Percentiles rank a stretch among this genome's conserved stretches.
These are phyloP conservation scores for Struthio camelus DNA, from an alignment of 2,113 vertebrate species.

Conservation along the genomic window DNA sequence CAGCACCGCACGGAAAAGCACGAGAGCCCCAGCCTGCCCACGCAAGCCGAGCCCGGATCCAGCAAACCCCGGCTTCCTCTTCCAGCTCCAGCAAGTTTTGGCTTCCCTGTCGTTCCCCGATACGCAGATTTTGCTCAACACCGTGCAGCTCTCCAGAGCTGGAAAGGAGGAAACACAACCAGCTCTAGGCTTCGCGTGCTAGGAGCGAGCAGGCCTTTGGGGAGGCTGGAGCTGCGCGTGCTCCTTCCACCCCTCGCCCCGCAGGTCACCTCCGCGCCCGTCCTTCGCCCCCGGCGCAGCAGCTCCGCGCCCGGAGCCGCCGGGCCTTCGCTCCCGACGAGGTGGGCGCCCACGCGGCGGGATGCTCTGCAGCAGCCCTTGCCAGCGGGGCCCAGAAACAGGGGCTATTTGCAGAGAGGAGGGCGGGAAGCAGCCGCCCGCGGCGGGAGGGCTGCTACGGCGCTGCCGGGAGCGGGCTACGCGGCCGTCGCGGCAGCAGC, in stretches of 20 bases:
- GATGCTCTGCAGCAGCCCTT: neutral
- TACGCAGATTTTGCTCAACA: too few species aligned
- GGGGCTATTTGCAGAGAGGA: neutral
- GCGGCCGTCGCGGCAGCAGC: fast-evolving
- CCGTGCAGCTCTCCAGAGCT: neutral
- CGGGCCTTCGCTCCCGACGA: fast-evolving
- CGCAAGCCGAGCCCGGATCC: neutral
- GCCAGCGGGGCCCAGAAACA: neutral
- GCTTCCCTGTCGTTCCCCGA: neutral
- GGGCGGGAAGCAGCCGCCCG: neutral
- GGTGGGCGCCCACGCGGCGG: too few species aligned
- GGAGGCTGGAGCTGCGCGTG: fast-evolving
- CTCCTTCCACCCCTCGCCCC: neutral
- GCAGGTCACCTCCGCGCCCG: neutral
- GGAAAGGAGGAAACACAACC: neutral
- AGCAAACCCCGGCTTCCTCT: neutral
- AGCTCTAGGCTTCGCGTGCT: neutral
- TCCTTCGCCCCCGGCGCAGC: neutral
- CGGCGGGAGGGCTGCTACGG: fast-evolving
- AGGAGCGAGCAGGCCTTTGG: neutral
- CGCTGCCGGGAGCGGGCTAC: neutral
- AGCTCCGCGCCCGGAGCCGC: neutral
- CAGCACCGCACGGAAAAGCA: fast-evolving
- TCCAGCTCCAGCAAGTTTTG: neutral
- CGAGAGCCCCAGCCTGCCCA: neutral